Evolutionary conservation across 2,888 invertebrate genomes (phyloP), one percentile per base, ranked within the genome.

Genomic region (Urechis unicinctus): DNA sequence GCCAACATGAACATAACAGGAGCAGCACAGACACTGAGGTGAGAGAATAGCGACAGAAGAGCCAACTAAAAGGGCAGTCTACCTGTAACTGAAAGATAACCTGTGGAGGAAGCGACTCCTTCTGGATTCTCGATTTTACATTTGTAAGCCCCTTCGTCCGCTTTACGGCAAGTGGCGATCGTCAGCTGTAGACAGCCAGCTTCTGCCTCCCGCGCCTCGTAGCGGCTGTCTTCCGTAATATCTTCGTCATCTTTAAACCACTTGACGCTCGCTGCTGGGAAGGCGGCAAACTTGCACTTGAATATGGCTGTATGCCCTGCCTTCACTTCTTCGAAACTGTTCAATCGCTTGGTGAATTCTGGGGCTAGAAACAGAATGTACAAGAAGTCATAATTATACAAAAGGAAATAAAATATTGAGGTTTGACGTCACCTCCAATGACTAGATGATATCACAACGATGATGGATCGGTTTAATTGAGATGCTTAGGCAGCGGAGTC

Each of bases 211-310:
- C 54, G 56, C 24, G 52, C 26, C 21, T 47, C 29, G 47, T 57
- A 52, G 29, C 56, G 48, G 24, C 46, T 45, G 25, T 50, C 52
- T 29, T 63, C 56, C 4, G 29, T 31, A 26, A 63, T 42, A 46
- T 59, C 55, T 30, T 61, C 55, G 42, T 63, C 61, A 41, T 64
- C 64, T 25, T 55, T 55, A 56, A 55, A 64, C 64, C 64, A 64
- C 41, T 47, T 56, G 42, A 63, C 47, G n/a, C 48, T 48, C 3
- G 64, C 57, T 24, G 28, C 25, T 6, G 61, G 63, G 28, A 60
- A 50, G 28, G 57, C 58, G 46, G 50, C 50, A 51, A 46, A 63
- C 46, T 57, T 50, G 50, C 63, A 61, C 5, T 43, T 54, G 44
- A 64, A 63, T 6, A 53, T 54, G 3, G 60, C 64, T 28, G 45